Percentiles rank a stretch among this genome's conserved stretches.
These are phyloP conservation scores for Pseudomugil gertrudae DNA, from an alignment of 2,797 vertebrate species.

Conservation along the genomic window DNA sequence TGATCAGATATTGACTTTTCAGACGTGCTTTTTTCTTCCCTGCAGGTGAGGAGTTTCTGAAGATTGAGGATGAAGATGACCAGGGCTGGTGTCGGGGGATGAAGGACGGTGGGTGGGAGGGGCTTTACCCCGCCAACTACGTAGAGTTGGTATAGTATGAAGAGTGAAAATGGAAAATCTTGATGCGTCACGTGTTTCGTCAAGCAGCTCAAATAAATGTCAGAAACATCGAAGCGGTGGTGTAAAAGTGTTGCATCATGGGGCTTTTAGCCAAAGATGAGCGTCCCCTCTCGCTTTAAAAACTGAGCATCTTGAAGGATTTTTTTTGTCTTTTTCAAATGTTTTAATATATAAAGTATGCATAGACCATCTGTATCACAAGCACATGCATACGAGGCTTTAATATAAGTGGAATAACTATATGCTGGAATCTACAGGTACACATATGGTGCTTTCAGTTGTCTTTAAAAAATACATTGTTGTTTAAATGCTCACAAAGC, in stretches of 20 bases:
- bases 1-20: neutral
- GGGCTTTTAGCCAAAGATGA: conserved; percentile 59
- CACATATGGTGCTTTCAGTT: conserved; percentile 57
- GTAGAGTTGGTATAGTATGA: conserved; percentile 77
- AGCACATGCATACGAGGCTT: conserved; percentile 59
- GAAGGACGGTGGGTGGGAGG: conserved; percentile 82
- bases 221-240: conserved; percentile 14
- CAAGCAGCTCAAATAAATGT: conserved; percentile 22
- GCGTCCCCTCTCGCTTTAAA: conserved; percentile 9
- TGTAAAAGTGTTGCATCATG: conserved; percentile 29
- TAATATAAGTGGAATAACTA: conserved; percentile 31
- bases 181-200: conserved; percentile 14
- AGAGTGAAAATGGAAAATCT: conserved; percentile 13
- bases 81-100: conserved; percentile 86
- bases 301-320: conserved; percentile 52
- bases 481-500: conserved; percentile 43
- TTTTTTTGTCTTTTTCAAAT: conserved; percentile 46
- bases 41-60: conserved; percentile 84
- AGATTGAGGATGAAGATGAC: conserved; percentile 85
- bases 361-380: conserved; percentile 47
- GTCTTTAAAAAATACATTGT: too few relatives aligned
- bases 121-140: conserved; percentile 85
- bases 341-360: conserved; percentile 65
- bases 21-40: neutral
- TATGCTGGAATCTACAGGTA: conserved; percentile 57